A percentile compares a stretch with the other conserved stretches of the same genome.
Conservation (phyloP, 53 echinoderm and acorn worm genomes). For the Glandiceps talaboti region DNA sequence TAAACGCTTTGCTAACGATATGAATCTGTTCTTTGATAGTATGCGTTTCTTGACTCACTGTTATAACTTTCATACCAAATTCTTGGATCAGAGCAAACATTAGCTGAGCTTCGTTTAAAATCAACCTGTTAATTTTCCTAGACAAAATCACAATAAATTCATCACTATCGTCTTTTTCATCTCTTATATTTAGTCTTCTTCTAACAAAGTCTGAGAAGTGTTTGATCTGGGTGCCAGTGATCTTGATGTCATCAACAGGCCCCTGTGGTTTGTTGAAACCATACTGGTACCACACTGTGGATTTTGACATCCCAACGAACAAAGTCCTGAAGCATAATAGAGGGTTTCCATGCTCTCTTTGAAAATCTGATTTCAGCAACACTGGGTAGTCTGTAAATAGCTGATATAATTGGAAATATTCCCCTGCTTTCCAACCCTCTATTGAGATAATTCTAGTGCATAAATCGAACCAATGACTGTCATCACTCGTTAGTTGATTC, state of each 20-base stretch:
- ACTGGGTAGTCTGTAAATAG: constrained; percentile 35
- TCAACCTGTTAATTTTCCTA: constrained; percentile 50
- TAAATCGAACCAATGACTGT: constrained; percentile 6
- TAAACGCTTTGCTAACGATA: constrained; percentile 33
- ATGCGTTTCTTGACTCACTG: constrained; percentile 48
- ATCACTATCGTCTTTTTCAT: neutral
- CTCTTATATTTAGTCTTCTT: constrained; percentile 16
- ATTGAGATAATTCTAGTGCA: constrained; percentile 26
- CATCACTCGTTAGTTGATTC: neutral
- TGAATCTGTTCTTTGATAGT: constrained; percentile 33
- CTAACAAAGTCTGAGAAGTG: constrained; percentile 42
- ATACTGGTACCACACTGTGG: constrained; percentile 94
- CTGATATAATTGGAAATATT: constrained; percentile 47
- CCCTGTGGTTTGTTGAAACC: constrained; percentile 80
- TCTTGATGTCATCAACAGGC: constrained; percentile 28
- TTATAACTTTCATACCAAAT: constrained; percentile 38
- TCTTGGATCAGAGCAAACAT: constrained; percentile 31
- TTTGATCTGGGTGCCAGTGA: constrained; percentile 43
- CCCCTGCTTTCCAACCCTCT: constrained; percentile 48
- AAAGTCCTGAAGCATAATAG: constrained; percentile 68
- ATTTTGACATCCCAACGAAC: constrained; percentile 58
- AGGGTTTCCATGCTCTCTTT: neutral
- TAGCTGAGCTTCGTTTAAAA: constrained; percentile 77
- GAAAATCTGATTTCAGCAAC: constrained; percentile 30
- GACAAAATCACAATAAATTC: constrained; percentile 31